Conservation (phyloP, 2,113 vertebrate genomes). For the Alligator mississippiensis region DNA sequence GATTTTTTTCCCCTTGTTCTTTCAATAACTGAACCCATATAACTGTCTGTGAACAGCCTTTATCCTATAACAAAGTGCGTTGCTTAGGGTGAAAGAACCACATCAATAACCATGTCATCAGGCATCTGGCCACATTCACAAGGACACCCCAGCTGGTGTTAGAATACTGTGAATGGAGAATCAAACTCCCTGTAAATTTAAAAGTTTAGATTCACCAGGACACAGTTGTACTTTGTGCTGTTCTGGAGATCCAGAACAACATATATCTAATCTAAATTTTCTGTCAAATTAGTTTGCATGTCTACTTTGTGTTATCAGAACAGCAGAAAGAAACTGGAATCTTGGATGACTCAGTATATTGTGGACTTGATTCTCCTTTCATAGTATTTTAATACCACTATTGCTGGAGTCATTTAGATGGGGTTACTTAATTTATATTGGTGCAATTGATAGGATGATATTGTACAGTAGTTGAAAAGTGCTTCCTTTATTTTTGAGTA, state of each 20-base stretch:
- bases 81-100: background rate
- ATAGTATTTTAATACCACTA: background rate
- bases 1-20: background rate
- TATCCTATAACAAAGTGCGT: background rate
- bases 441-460: background rate
- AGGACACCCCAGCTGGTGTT: background rate
- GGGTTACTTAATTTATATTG: background rate
- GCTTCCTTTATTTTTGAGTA: background rate
- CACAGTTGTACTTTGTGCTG: background rate
- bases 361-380: background rate
- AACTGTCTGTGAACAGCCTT: background rate
- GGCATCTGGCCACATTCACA: background rate
- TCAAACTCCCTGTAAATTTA: too few species aligned
- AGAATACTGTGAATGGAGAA: too few species aligned
- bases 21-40: background rate
- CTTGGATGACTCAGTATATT: too few species aligned
- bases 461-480: background rate
- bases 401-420: background rate
- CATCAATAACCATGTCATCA: background rate
- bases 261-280: background rate
- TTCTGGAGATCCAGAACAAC: background rate
- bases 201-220: too few species aligned
- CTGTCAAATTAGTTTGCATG: background rate
- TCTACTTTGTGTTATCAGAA: background rate
- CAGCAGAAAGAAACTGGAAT: background rate